Conservation (phyloP, 2,113 vertebrate genomes). For the Dipodomys merriami region DNA sequence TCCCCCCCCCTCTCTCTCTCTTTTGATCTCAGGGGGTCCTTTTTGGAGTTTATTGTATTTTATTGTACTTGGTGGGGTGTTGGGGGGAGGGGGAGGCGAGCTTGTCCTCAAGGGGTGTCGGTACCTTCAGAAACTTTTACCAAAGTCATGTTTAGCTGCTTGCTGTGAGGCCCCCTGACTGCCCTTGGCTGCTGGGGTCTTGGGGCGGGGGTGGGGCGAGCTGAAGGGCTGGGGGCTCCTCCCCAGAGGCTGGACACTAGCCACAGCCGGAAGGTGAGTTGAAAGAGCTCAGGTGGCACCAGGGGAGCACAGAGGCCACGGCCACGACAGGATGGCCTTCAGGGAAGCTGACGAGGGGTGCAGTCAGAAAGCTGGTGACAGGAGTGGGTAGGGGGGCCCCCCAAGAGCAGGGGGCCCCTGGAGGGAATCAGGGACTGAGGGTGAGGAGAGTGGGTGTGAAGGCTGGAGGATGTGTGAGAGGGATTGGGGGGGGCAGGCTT, state of each 20-base stretch:
- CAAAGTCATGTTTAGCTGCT: slow-evolving; percentile 82
- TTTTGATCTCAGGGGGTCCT: slow-evolving; percentile 84
- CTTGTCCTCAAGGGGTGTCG: slow-evolving; percentile 64
- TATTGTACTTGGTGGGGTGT: slow-evolving; percentile 77
- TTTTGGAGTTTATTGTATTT: slow-evolving; percentile 81
- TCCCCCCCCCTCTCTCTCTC: neutral
- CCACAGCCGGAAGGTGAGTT: slow-evolving; percentile 24
- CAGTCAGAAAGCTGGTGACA: neutral
- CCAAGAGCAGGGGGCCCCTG: no score
- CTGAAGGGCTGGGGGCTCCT: neutral
- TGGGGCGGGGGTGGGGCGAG: neutral
- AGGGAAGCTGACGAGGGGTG: neutral
- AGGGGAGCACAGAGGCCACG: neutral
- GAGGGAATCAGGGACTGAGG: neutral
- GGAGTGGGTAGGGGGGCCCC: neutral
- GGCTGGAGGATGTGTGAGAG: slow-evolving; percentile 57
- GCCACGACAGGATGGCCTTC: slow-evolving; percentile 35
- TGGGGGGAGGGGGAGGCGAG: slow-evolving; percentile 55
- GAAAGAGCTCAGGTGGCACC: slow-evolving; percentile 49
- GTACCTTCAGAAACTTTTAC: slow-evolving; percentile 81
- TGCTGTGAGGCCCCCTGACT: neutral
- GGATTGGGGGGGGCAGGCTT: neutral
- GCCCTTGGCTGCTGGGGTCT: neutral
- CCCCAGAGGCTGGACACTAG: slow-evolving; percentile 18
- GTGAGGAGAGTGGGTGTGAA: neutral